Evolutionary conservation across 2,888 invertebrate genomes (phyloP).

Genomic region (Nomada ruficornis): DNA sequence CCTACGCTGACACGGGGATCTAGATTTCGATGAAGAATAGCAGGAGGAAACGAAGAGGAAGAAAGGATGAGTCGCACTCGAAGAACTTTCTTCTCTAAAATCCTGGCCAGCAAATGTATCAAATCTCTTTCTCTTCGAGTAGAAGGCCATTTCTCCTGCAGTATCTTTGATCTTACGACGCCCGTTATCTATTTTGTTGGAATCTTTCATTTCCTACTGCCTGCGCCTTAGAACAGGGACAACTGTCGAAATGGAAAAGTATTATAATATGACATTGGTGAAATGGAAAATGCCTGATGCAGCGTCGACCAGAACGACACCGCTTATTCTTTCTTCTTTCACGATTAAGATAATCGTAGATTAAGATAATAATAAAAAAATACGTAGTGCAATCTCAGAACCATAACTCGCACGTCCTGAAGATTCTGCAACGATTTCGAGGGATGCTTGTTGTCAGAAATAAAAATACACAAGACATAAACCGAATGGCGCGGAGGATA

Average conservation of each 20-base stretch:
- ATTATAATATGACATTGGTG: no score
- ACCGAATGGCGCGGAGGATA: background rate
- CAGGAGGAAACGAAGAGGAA: conserved; percentile 42
- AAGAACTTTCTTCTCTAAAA: conserved; percentile 53
- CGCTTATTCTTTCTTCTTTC: no score
- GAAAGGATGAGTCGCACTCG: conserved; percentile 58
- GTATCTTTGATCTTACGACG: conserved; percentile 37
- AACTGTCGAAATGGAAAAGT: background rate
- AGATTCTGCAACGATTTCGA: no score
- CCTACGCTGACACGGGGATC: conserved; percentile 58
- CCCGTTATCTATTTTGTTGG: conserved; percentile 40
- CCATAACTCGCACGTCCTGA: no score
- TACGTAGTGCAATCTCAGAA: no score
- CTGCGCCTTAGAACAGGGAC: background rate
- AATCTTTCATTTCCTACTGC: conserved; percentile 1
- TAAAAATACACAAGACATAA: background rate
- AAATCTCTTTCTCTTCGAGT: conserved; percentile 48
- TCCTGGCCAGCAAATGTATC: conserved; percentile 57
- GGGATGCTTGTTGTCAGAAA: no score
- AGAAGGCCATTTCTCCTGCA: conserved; percentile 39
- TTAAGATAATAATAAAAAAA: no score
- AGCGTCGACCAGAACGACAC: no score
- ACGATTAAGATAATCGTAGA: no score
- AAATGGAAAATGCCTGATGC: no score
- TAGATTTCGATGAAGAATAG: conserved; percentile 65